Evolutionary conservation across 2,113 vertebrate species (phyloP).

Genomic region (Lepisosteus oculatus): DNA sequence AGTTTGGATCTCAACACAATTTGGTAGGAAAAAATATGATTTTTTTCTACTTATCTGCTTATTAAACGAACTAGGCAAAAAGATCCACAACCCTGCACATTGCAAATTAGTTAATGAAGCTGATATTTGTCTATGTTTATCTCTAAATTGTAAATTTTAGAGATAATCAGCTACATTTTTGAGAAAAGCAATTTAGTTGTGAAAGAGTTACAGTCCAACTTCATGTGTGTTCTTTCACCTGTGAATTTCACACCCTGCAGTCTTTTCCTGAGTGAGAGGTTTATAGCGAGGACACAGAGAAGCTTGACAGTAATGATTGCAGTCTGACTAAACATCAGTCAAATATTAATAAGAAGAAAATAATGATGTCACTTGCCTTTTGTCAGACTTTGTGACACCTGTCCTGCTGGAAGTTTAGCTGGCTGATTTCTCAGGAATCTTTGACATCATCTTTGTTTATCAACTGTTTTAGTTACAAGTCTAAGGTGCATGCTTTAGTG

Average conservation of each 20-base stretch:
- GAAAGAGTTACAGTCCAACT: no score
- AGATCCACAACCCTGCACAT: no score
- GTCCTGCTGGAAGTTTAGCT: slow-evolving; percentile 38
- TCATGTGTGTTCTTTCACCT: slow-evolving; percentile 7
- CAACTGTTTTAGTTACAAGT: slow-evolving; percentile 61
- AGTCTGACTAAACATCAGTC: slow-evolving; percentile 49
- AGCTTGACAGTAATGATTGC: background rate
- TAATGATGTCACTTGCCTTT: slow-evolving; percentile 15
- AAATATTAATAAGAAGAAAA: slow-evolving; percentile 32
- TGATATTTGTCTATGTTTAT: no score
- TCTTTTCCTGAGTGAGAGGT: background rate
- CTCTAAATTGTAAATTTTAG: no score
- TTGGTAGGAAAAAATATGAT: no score
- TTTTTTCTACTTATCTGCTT: no score
- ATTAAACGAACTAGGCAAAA: no score
- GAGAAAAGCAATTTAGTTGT: no score
- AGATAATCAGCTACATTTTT: no score
- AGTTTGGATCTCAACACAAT: no score
- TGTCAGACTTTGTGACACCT: slow-evolving; percentile 43
- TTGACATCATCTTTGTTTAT: slow-evolving; percentile 58
- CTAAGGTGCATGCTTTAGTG: slow-evolving; percentile 43
- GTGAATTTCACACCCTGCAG: slow-evolving; percentile 33
- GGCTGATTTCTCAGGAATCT: slow-evolving; percentile 48
- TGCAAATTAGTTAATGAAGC: no score
- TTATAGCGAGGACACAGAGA: slow-evolving; percentile 13